A percentile compares a stretch with the other conserved stretches of the same genome.
These are phyloP conservation scores for Drosophila limbata DNA, from an alignment of 2,888 invertebrate species.

Conservation along the genomic window DNA sequence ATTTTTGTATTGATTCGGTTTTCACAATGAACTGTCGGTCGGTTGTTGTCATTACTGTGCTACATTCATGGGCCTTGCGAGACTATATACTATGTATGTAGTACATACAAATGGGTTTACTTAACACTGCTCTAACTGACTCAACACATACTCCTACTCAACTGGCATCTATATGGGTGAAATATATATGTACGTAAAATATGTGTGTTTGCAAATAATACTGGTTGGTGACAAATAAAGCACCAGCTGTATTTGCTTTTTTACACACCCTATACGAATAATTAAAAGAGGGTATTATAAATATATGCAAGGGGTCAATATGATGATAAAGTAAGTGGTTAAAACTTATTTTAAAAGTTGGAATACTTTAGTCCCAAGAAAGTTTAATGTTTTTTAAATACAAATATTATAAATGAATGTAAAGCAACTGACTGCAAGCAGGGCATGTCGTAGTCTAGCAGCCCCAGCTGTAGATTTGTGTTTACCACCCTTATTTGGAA, in stretches of 20 bases:
- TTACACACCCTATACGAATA: not conserved
- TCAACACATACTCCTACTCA: conserved; percentile 4
- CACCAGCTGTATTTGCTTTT: conserved; percentile 2
- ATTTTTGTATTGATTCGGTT: conserved; percentile 69
- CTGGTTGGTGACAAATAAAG: conserved; percentile 24
- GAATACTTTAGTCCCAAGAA: no score
- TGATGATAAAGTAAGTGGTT: not conserved
- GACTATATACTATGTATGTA: not conserved
- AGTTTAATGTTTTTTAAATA: no score
- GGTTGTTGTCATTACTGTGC: conserved; percentile 14
- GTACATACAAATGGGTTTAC: not conserved
- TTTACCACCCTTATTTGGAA: conserved; percentile 5
- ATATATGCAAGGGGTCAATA: not conserved
- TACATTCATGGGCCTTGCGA: conserved; percentile 24
- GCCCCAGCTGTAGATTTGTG: not conserved
- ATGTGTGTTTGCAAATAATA: conserved; percentile 27
- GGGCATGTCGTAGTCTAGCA: not conserved
- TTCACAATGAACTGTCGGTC: conserved; percentile 45
- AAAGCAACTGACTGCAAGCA: not conserved
- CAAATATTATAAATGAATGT: not conserved
- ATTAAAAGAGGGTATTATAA: not conserved
- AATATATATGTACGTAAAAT: not conserved
- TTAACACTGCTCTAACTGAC: conserved; percentile 6
- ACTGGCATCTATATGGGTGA: not conserved
- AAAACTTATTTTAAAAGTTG: not conserved